phyloP scores from a whole-genome alignment of 2,113 vertebrate genomes.

The Perca schrenkii region DNA sequence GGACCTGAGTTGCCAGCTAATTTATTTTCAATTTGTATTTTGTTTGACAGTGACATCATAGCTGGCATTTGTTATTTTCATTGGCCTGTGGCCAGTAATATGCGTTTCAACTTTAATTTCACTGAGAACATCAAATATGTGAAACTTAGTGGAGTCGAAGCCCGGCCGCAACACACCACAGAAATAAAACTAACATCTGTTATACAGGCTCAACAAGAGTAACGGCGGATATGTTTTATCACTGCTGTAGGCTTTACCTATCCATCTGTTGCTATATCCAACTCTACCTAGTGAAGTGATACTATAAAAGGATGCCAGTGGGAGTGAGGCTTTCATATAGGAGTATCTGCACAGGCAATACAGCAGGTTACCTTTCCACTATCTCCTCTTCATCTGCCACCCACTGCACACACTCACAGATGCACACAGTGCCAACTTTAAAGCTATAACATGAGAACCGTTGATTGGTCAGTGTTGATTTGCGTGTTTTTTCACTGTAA shows the following conservation, averaged over 20 bases:
- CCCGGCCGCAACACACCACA: slow-evolving; percentile 24
- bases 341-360: slow-evolving; percentile 63
- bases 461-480: slow-evolving; percentile 23
- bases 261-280: slow-evolving; percentile 75
- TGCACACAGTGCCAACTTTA: slow-evolving; percentile 21
- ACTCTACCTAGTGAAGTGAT: slow-evolving; percentile 67
- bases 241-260: slow-evolving; percentile 61
- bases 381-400: slow-evolving; percentile 57
- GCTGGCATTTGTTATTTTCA: slow-evolving; percentile 48
- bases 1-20: slow-evolving; percentile 34
- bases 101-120: slow-evolving; percentile 47
- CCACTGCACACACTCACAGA: slow-evolving; percentile 53
- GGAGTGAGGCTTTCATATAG: slow-evolving; percentile 63
- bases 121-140: slow-evolving; percentile 50
- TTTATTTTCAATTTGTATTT: slow-evolving; percentile 67
- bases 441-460: slow-evolving; percentile 10
- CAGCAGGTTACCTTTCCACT: slow-evolving; percentile 50
- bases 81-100: slow-evolving; percentile 51
- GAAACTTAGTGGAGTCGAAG: slow-evolving; percentile 41
- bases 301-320: slow-evolving; percentile 72
- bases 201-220: slow-evolving; percentile 43
- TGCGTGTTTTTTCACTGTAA: slow-evolving; percentile 4
- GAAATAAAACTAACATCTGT: slow-evolving; percentile 69
- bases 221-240: slow-evolving; percentile 56
- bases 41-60: slow-evolving; percentile 54